Conservation (phyloP, 2,888 invertebrate species). For the Drosophila kokeensis region DNA sequence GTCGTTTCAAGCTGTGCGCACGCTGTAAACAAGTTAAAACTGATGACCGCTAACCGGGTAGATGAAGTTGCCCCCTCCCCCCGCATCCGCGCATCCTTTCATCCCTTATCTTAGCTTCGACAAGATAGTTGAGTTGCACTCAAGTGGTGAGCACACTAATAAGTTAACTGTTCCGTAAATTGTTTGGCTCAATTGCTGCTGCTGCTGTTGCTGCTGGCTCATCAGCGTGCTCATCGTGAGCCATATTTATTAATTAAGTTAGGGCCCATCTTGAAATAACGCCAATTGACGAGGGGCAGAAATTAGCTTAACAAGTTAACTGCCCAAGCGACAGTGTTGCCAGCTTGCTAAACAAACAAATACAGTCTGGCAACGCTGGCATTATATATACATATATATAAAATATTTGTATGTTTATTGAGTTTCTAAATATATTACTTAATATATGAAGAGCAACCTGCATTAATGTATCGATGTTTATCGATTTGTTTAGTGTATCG, state of each 20-base stretch:
- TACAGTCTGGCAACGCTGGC: neutral
- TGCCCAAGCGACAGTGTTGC: neutral
- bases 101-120: neutral
- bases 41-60: conserved; percentile 53
- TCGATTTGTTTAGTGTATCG: neutral
- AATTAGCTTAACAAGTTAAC: neutral
- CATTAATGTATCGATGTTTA: neutral
- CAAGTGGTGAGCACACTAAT: conserved; percentile 53
- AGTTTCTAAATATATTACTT: neutral
- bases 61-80: neutral
- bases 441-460: neutral
- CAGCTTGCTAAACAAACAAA: neutral
- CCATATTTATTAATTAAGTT: conserved; percentile 50
- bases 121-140: neutral
- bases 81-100: too few species aligned
- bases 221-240: conserved; percentile 7
- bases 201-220: neutral
- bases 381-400: neutral
- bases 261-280: conserved; percentile 9
- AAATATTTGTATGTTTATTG: neutral
- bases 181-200: conserved; percentile 50
- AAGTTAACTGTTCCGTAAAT: conserved; percentile 70
- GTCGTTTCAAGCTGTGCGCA: conserved; percentile 40
- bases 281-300: neutral
- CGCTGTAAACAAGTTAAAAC: conserved; percentile 64